Evolutionary conservation across 2,113 vertebrate species (phyloP).

Genomic region (Neoarius graeffei): DNA sequence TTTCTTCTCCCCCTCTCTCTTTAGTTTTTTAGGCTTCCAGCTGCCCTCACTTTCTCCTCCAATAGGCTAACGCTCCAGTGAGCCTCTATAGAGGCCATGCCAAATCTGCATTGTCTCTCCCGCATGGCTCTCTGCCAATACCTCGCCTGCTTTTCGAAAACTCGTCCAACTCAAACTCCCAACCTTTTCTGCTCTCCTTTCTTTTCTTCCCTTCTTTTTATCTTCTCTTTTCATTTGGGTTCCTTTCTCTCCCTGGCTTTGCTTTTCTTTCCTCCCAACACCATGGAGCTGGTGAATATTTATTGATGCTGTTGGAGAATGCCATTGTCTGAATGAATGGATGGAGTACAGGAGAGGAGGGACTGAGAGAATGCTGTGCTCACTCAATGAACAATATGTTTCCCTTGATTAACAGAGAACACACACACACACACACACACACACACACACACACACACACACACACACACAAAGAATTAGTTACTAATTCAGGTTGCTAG

Average conservation of each 20-base stretch:
- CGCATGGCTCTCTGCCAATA: slow-evolving; percentile 66
- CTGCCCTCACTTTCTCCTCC: slow-evolving; percentile 57
- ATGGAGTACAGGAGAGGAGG: slow-evolving; percentile 52
- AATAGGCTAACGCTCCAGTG: slow-evolving; percentile 69
- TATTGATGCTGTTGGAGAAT: slow-evolving; percentile 60
- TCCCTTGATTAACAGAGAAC: slow-evolving; percentile 48
- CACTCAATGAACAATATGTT: slow-evolving; percentile 58
- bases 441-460: slow-evolving; percentile 41
- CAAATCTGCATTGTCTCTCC: slow-evolving; percentile 68
- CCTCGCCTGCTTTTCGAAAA: slow-evolving; percentile 63
- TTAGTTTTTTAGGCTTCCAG: slow-evolving; percentile 51
- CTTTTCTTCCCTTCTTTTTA: slow-evolving; percentile 48
- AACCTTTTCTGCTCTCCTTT: slow-evolving; percentile 60
- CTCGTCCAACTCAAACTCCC: slow-evolving; percentile 63
- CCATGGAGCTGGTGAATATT: slow-evolving; percentile 62
- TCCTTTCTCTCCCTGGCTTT: slow-evolving; percentile 57
- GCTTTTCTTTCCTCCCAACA: slow-evolving; percentile 60
- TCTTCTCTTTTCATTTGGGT: slow-evolving; percentile 46
- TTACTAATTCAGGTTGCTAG: slow-evolving; percentile 43
- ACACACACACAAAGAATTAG: slow-evolving; percentile 31
- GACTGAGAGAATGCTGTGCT: slow-evolving; percentile 48
- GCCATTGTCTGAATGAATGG: slow-evolving; percentile 61
- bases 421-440: slow-evolving; percentile 47
- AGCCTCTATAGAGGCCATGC: slow-evolving; percentile 64
- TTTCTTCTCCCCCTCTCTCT: slow-evolving; percentile 38